phyloP scores from a whole-genome alignment of 1,140 invertebrate genomes.

The Trypoxylus dichotomus region DNA sequence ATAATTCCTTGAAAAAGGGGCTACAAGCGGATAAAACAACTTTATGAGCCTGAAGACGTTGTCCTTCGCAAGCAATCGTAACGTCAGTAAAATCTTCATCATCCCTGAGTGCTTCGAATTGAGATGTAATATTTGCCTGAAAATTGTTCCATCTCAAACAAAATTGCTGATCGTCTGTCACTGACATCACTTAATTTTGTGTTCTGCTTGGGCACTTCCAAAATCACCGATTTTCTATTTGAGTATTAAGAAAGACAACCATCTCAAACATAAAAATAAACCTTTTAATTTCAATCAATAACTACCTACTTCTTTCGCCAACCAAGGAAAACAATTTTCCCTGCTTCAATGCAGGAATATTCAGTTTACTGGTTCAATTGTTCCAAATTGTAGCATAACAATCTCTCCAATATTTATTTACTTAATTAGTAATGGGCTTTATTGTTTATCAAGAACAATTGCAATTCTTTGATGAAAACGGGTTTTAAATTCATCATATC shows the following conservation, averaged over 20 bases:
- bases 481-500: too few relatives aligned
- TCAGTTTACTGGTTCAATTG: background rate
- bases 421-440: too few relatives aligned
- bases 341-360: background rate
- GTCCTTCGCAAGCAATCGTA: conserved; percentile 78
- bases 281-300: conserved; percentile 50
- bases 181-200: conserved; percentile 52
- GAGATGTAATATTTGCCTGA: conserved; percentile 81
- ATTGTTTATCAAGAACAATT: background rate
- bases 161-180: conserved; percentile 78
- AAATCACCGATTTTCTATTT: conserved; percentile 22
- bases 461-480: background rate
- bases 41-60: conserved; percentile 76
- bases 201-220: background rate
- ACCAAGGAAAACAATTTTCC: conserved; percentile 49
- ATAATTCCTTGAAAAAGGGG: conserved; percentile 80
- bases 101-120: conserved; percentile 73
- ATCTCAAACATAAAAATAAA: conserved; percentile 48
- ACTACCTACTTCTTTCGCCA: conserved; percentile 46
- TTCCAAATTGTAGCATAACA: background rate
- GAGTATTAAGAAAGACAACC: conserved; percentile 26
- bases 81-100: conserved; percentile 84
- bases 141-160: conserved; percentile 93
- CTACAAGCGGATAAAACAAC: conserved; percentile 79
- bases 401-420: background rate